phyloP scores from a whole-genome alignment of 2,888 invertebrate genomes.

The Trisateles emortualis region DNA sequence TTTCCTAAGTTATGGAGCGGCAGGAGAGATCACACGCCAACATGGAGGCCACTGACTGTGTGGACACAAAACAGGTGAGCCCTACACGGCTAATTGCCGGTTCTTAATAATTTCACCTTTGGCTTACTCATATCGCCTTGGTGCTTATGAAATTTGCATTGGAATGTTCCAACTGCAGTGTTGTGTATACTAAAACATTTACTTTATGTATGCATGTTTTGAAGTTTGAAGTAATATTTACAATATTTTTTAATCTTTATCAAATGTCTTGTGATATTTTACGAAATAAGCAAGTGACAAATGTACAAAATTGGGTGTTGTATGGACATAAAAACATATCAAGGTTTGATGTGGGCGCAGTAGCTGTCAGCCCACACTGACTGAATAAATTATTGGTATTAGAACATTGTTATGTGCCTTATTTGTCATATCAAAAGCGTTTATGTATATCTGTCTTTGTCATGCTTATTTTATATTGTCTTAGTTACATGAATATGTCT shows the following conservation, averaged over 20 bases:
- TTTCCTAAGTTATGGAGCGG: constrained; percentile 81
- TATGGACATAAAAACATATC: constrained; percentile 57
- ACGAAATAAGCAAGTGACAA: neutral
- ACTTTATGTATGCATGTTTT: constrained; percentile 30
- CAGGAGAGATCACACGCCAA: constrained; percentile 85
- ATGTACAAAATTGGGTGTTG: constrained; percentile 22
- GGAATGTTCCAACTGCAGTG: constrained; percentile 43
- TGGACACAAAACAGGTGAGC: constrained; percentile 89
- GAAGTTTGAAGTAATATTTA: constrained; percentile 9
- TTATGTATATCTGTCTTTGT: constrained; percentile 61
- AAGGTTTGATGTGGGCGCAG: constrained; percentile 82
- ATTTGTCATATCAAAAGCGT: constrained; percentile 68
- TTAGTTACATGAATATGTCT: constrained; percentile 27
- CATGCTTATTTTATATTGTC: constrained; percentile 43
- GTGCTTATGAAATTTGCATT: constrained; percentile 53
- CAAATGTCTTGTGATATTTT: neutral
- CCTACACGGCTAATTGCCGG: constrained; percentile 74
- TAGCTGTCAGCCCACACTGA: constrained; percentile 77
- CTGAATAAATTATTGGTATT: constrained; percentile 82
- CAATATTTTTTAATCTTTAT: constrained; percentile 7
- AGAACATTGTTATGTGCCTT: constrained; percentile 79
- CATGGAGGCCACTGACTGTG: constrained; percentile 88
- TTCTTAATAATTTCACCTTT: constrained; percentile 70
- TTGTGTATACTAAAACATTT: constrained; percentile 28
- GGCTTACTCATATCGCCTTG: constrained; percentile 57